Evolutionary conservation across 2,797 vertebrate genomes (phyloP).

Genomic region (Brachyalestes nurse): DNA sequence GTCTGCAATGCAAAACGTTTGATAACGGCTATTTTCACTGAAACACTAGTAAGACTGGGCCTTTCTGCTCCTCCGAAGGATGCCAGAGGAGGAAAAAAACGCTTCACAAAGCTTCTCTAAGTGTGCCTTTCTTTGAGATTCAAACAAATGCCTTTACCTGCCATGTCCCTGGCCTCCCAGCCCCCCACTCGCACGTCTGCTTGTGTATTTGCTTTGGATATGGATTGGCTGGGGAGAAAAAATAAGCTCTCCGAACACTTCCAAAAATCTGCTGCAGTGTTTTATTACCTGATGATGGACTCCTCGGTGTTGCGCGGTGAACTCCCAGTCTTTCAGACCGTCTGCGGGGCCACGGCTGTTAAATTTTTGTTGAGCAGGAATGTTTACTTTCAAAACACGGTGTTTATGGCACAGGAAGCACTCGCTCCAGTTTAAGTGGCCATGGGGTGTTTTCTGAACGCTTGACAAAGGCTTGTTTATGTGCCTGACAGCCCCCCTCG

Average conservation of each 20-base stretch:
- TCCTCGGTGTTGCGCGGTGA: conserved; percentile 44
- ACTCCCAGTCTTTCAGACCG: conserved; percentile 41
- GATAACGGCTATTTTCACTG: background rate
- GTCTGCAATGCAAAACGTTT: background rate
- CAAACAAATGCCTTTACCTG: background rate
- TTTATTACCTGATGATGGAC: conserved; percentile 58
- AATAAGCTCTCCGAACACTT: conserved; percentile 38
- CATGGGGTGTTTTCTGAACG: conserved; percentile 54
- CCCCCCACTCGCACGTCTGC: conserved; percentile 27
- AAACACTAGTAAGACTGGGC: background rate
- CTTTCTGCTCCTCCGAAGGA: background rate
- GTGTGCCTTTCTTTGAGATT: background rate
- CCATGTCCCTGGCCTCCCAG: background rate
- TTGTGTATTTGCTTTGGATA: conserved; percentile 58
- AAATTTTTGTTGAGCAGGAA: conserved; percentile 43
- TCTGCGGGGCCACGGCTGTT: conserved; percentile 32
- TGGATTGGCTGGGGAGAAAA: conserved; percentile 36
- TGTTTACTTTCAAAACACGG: conserved; percentile 66
- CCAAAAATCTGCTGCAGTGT: conserved; percentile 41
- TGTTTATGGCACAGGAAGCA: conserved; percentile 65
- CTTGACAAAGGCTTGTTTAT: conserved; percentile 61
- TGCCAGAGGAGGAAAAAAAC: background rate
- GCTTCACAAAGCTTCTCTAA: background rate
- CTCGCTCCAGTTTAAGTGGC: conserved; percentile 63
- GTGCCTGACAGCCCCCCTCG: conserved; percentile 52